A percentile compares a stretch with the other conserved stretches of the same genome.
These are phyloP conservation scores for Synergus gifuensis DNA, from an alignment of 2,888 invertebrate genomes.

Conservation along the genomic window DNA sequence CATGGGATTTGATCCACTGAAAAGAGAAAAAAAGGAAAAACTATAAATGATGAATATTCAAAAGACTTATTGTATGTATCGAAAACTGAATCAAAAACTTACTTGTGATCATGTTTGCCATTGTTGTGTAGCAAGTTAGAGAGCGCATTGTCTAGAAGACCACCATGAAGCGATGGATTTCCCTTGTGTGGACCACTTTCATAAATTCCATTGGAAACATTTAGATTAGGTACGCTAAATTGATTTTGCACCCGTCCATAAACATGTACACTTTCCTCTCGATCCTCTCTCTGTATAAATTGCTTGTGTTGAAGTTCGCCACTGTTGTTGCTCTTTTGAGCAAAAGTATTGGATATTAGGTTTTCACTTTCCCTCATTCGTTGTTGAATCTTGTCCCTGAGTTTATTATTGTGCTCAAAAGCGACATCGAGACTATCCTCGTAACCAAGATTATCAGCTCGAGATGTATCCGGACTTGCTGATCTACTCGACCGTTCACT, in stretches of 20 bases:
- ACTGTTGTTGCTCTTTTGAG: slow-evolving; percentile 63
- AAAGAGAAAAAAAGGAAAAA: slow-evolving; percentile 45
- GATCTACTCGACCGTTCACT: slow-evolving; percentile 70
- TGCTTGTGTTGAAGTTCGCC: slow-evolving; percentile 44
- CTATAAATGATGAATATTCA: background rate
- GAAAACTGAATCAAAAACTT: slow-evolving; percentile 50
- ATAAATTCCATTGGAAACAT: slow-evolving; percentile 55
- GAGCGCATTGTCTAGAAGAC: slow-evolving; percentile 70
- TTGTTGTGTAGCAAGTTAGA: slow-evolving; percentile 73
- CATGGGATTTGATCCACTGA: slow-evolving; percentile 75
- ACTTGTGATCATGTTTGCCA: slow-evolving; percentile 75
- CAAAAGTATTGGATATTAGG: slow-evolving; percentile 71
- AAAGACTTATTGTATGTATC: background rate
- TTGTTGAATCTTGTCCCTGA: slow-evolving; percentile 75
- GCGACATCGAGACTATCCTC: slow-evolving; percentile 76
- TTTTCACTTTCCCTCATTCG: slow-evolving; percentile 75
- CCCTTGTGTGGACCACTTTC: slow-evolving; percentile 62
- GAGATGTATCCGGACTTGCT: slow-evolving; percentile 66
- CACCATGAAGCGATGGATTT: slow-evolving; percentile 63
- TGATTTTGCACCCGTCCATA: slow-evolving; percentile 56
- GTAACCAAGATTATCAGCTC: slow-evolving; percentile 71
- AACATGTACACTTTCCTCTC: slow-evolving; percentile 45
- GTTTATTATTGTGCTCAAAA: slow-evolving; percentile 75
- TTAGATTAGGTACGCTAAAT: slow-evolving; percentile 43
- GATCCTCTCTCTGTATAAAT: slow-evolving; percentile 31